phyloP scores from a whole-genome alignment of 2,888 invertebrate genomes.

The Eupithecia subumbrata region DNA sequence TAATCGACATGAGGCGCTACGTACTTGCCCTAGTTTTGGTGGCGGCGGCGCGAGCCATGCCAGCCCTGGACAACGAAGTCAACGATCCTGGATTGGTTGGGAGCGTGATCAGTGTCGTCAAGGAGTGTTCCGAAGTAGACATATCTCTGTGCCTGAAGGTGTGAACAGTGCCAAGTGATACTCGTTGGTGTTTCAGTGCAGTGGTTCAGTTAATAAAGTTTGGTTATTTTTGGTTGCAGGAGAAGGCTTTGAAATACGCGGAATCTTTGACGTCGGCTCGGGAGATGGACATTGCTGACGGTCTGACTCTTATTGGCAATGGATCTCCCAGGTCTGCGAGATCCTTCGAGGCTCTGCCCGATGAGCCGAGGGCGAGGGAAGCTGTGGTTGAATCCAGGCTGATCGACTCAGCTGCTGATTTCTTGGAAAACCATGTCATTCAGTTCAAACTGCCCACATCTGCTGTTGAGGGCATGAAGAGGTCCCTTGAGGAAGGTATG shows the following conservation, averaged over 20 bases:
- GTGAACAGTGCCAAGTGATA: conserved; percentile 50
- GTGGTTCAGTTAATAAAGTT: conserved; percentile 54
- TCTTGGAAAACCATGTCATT: conserved; percentile 91
- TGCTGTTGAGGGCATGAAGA: conserved; percentile 89
- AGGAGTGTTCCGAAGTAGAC: conserved; percentile 88
- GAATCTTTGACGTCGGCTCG: conserved; percentile 82
- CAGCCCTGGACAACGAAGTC: conserved; percentile 81
- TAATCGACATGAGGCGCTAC: conserved; percentile 75
- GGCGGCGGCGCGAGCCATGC: conserved; percentile 78
- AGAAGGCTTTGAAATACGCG: conserved; percentile 88
- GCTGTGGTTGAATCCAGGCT: conserved; percentile 89
- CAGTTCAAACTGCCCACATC: conserved; percentile 91
- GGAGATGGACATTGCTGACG: conserved; percentile 85
- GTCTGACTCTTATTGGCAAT: conserved; percentile 81
- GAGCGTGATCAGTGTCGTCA: conserved; percentile 86
- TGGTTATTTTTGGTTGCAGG: conserved; percentile 82
- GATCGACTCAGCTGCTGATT: conserved; percentile 89
- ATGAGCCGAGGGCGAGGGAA: conserved; percentile 89
- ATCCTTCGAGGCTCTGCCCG: conserved; percentile 86
- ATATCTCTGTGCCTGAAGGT: conserved; percentile 90
- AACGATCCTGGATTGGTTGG: conserved; percentile 71
- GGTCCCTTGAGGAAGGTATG: conserved; percentile 92
- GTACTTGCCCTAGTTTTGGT: conserved; percentile 80
- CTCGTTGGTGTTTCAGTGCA: conserved; percentile 37
- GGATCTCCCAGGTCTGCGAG: conserved; percentile 85